Evolutionary conservation across 92 coral and sea anemone species (phyloP), one percentile per base, ranked within the genome.

Genomic region (Hydrozoanthus gracilis): DNA sequence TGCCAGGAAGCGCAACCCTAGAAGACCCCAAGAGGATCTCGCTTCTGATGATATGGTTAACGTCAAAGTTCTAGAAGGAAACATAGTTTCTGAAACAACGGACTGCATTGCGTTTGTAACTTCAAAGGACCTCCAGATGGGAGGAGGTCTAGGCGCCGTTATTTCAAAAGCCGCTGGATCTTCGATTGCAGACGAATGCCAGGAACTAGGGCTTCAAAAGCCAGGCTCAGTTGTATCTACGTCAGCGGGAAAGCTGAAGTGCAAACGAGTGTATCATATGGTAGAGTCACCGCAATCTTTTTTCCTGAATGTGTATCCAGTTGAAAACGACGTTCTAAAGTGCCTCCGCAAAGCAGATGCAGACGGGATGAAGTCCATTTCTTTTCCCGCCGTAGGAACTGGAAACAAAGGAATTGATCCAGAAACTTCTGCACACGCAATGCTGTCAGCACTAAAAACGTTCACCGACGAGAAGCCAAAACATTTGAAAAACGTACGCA

Each of bases 301-400:
- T 64, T 64, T 64, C 70, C 13, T 0, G 61, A 54, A 54, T 54
- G 72, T 67, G 72, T 67, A 67, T 67, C 72, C 72, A 14, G 72
- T 87, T n/a, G 50, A 76, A 20, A 66, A 87, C 3, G 70, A 73
- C 27, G 69, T 94, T 8, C 8, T 78, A 0, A 78, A 76, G 66
- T 94, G 95, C 78, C 87, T 94, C 4, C 47, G 52, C 70, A 44
- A 13, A 54, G 92, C 92, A 6, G 89, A 88, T 4, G 13, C 79
- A 4, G 16, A 60, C 8, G 79, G 90, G 6, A 16, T 93, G 64
- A 76, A 71, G 8, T 88, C 95, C 0, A 88, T 92, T n/a, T 85
- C 95, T 5, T 56, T 94, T 10, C 98, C 95, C 45, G 98, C 98
- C 6, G 69, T 94, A 4, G 95, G 94, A 15, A 92, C 95, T 17